phyloP scores from a whole-genome alignment of 2,888 invertebrate genomes.

The Gymnocheta viridis region DNA sequence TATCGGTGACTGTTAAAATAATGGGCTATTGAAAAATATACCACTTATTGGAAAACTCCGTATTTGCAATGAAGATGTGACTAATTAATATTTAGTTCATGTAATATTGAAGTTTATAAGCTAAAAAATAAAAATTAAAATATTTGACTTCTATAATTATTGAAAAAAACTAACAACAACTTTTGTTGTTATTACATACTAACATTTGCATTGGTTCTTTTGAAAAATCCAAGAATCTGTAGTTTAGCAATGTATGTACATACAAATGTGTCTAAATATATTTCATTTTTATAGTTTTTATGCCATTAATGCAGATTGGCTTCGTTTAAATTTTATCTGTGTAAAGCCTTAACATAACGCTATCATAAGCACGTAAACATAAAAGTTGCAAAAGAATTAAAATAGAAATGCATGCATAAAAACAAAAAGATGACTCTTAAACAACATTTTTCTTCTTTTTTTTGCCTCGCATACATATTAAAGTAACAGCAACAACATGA shows the following conservation, averaged over 20 bases:
- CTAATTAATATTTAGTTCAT: too few relatives aligned
- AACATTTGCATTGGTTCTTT: too few relatives aligned
- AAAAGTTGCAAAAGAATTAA: conserved; percentile 33
- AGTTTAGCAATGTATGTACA: not conserved
- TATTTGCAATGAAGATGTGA: too few relatives aligned
- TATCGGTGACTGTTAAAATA: too few relatives aligned
- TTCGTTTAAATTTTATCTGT: conserved; percentile 55
- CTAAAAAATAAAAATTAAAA: too few relatives aligned
- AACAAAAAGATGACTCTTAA: not conserved
- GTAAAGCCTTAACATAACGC: conserved; percentile 35
- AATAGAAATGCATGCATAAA: not conserved
- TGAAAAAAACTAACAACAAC: too few relatives aligned
- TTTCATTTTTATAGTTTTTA: not conserved
- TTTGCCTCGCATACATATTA: not conserved
- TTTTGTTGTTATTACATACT: too few relatives aligned
- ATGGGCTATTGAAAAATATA: too few relatives aligned
- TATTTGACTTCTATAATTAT: too few relatives aligned
- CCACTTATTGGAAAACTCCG: too few relatives aligned
- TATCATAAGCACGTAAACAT: conserved; percentile 54
- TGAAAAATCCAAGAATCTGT: not conserved
- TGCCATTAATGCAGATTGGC: conserved; percentile 49
- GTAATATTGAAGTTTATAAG: too few relatives aligned
- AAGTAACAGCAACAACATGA: not conserved
- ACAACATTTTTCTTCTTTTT: too few relatives aligned
- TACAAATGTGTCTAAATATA: not conserved